phyloP scores from a whole-genome alignment of 2,113 vertebrate genomes.

The Andinoacara biseriatus region DNA sequence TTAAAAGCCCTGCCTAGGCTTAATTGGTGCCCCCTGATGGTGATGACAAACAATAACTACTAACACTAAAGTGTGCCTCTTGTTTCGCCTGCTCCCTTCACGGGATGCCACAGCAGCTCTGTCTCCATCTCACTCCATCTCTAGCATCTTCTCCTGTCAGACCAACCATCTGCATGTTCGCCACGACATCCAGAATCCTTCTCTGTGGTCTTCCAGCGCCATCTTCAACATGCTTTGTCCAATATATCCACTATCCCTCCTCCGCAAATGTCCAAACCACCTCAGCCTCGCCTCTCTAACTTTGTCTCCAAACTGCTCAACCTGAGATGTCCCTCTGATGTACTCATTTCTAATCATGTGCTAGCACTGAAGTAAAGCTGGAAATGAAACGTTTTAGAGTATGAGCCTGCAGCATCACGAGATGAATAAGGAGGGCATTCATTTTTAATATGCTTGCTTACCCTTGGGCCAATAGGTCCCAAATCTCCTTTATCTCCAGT shows the following conservation, averaged over 20 bases:
- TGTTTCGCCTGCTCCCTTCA: too few species aligned
- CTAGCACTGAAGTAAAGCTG: not conserved
- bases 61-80: too few species aligned
- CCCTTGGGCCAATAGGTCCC: constrained; percentile 86
- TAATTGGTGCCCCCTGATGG: constrained; percentile 57
- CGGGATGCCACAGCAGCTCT: not conserved
- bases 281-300: not conserved
- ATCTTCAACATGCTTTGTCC: not conserved
- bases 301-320: not conserved
- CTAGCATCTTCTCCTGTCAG: not conserved
- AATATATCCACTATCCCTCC: not conserved
- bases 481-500: constrained; percentile 89
- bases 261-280: not conserved
- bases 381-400: not conserved
- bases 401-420: not conserved
- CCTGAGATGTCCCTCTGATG: not conserved
- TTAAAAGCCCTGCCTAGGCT: not conserved
- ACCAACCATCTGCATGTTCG: not conserved
- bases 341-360: not conserved
- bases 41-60: too few species aligned
- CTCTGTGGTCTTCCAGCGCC: not conserved
- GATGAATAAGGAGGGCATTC: not conserved
- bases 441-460: constrained; percentile 59
- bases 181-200: not conserved
- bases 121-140: not conserved